Evolutionary conservation across 2,113 vertebrate genomes (phyloP).

Genomic region (Pleuronectes platessa): DNA sequence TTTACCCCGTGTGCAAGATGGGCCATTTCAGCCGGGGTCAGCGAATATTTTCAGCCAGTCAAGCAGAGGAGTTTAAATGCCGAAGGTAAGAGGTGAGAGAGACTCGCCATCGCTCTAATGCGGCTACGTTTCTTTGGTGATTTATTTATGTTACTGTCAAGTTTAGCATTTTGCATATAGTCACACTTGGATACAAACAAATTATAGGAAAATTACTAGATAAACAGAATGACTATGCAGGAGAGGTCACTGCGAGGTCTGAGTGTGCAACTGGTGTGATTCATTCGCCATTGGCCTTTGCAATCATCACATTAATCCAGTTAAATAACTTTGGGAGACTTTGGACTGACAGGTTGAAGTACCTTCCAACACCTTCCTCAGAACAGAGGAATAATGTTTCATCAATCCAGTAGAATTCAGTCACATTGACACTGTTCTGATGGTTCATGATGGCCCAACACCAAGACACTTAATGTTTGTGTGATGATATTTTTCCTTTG

Average conservation of each 20-base stretch:
- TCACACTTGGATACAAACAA: background rate
- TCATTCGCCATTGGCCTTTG: background rate
- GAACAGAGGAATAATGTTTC: no score
- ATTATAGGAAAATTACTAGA: background rate
- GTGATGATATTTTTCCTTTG: no score
- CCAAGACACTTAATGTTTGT: no score
- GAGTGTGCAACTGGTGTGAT: background rate
- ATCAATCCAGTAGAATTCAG: no score
- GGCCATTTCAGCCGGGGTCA: constrained; percentile 38
- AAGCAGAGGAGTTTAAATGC: constrained; percentile 32
- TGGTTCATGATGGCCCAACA: no score
- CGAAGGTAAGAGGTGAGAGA: constrained; percentile 4
- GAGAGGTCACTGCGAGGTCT: background rate
- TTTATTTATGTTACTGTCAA: background rate
- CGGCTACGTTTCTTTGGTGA: constrained; percentile 25
- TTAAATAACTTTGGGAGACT: background rate
- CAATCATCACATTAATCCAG: background rate
- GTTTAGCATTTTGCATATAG: background rate
- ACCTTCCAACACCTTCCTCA: no score
- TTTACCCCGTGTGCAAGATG: constrained; percentile 49
- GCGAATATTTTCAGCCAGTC: constrained; percentile 38
- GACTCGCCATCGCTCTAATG: constrained; percentile 14
- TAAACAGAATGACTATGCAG: background rate
- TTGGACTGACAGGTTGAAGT: no score
- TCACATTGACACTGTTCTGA: no score